These are phyloP conservation scores for Ariolimax columbianus DNA, from an alignment of 2,888 invertebrate genomes.

Conservation along the genomic window DNA sequence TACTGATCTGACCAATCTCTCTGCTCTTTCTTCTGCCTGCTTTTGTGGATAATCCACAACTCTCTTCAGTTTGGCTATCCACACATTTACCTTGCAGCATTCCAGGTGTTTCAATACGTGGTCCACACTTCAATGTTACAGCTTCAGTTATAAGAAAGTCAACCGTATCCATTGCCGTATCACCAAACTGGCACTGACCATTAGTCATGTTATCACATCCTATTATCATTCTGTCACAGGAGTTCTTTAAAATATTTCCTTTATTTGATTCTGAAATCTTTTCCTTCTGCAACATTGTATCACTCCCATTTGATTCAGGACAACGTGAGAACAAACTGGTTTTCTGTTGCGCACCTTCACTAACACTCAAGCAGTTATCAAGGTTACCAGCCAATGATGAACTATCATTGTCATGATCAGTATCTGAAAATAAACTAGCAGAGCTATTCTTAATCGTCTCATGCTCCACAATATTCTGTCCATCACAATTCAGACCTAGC, in stretches of 20 bases:
- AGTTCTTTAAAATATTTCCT: neutral
- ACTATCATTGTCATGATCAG: neutral
- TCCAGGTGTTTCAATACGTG: neutral
- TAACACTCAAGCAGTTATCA: neutral
- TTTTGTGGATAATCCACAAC: no score
- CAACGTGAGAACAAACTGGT: neutral
- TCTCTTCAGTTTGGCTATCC: neutral
- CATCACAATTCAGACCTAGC: neutral
- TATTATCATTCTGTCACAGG: neutral
- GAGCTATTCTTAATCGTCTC: neutral
- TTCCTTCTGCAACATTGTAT: neutral
- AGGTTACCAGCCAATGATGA: neutral
- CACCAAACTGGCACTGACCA: neutral
- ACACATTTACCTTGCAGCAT: neutral
- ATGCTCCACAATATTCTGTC: neutral
- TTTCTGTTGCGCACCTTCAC: neutral
- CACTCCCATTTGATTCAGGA: neutral
- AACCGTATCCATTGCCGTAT: neutral
- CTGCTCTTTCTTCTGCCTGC: neutral
- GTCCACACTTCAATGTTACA: no score
- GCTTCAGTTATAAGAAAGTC: no score
- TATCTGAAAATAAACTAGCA: conserved; percentile 11
- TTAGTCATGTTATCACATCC: neutral
- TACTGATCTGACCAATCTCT: neutral
- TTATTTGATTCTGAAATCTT: neutral